Evolutionary conservation across 2,113 vertebrate genomes (phyloP).

Genomic region (Microcebus murinus): DNA sequence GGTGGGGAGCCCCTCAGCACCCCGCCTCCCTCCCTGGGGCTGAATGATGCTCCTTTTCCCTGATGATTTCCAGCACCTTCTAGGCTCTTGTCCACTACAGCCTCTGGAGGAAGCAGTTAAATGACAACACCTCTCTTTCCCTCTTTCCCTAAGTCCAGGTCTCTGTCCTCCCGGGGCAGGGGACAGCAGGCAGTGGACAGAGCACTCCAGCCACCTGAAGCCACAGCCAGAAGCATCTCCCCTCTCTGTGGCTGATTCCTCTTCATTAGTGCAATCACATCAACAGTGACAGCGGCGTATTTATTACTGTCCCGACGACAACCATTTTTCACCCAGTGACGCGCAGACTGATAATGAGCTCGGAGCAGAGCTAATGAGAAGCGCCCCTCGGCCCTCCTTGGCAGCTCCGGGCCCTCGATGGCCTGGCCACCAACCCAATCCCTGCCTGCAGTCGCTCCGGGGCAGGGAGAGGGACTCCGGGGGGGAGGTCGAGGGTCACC

Average conservation of each 20-base stretch:
- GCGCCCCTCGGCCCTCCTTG: constrained; percentile 46
- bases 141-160: neutral
- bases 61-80: constrained; percentile 38
- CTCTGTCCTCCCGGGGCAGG: neutral
- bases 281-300: constrained; percentile 84
- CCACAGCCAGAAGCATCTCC: neutral
- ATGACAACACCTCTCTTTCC: neutral
- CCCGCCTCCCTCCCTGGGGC: neutral
- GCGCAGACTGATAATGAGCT: constrained; percentile 79
- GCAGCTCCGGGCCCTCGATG: neutral
- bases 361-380: constrained; percentile 70
- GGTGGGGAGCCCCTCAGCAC: neutral
- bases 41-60: neutral
- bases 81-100: neutral
- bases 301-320: constrained; percentile 75
- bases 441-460: neutral
- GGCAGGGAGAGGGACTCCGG: neutral
- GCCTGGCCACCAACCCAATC: neutral
- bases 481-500: neutral
- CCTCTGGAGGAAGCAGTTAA: neutral
- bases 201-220: neutral
- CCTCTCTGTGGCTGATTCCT: constrained; percentile 50
- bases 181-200: neutral
- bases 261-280: constrained; percentile 87
- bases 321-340: constrained; percentile 82